These are phyloP conservation scores for Orius insidiosus DNA, from an alignment of 1,140 invertebrate species.

Conservation along the genomic window DNA sequence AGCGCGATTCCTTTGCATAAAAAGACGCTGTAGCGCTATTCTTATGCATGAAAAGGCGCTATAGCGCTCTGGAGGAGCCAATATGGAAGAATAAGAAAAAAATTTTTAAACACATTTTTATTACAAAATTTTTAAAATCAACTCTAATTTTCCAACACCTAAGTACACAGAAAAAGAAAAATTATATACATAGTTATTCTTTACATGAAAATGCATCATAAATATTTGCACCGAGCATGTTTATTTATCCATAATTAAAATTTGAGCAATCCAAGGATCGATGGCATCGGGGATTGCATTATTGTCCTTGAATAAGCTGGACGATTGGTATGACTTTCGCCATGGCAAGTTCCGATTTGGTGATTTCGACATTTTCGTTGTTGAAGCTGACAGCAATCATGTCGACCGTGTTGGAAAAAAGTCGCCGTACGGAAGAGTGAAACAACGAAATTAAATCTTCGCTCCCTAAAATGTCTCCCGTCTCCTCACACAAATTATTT, in stretches of 20 bases:
- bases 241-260: slow-evolving; percentile 63
- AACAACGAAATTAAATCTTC: slow-evolving; percentile 58
- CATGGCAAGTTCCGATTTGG: slow-evolving; percentile 57
- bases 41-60: no score
- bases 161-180: no score
- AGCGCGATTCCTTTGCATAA: no score
- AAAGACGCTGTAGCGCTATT: no score
- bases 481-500: slow-evolving; percentile 46
- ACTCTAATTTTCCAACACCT: no score
- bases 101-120: background rate
- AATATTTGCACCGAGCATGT: slow-evolving; percentile 70
- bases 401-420: slow-evolving; percentile 63
- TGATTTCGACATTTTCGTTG: slow-evolving; percentile 32
- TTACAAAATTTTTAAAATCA: no score
- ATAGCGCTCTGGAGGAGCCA: no score
- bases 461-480: slow-evolving; percentile 59
- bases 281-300: slow-evolving; percentile 20
- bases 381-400: slow-evolving; percentile 53
- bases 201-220: slow-evolving; percentile 61
- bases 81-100: no score
- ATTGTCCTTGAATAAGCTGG: slow-evolving; percentile 30
- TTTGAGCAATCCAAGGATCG: slow-evolving; percentile 43
- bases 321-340: slow-evolving; percentile 77
- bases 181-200: no score
- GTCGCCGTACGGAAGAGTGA: slow-evolving; percentile 52